Evolutionary conservation across 2,888 invertebrate genomes (phyloP).

Genomic region (Microctonus aethiopoides): DNA sequence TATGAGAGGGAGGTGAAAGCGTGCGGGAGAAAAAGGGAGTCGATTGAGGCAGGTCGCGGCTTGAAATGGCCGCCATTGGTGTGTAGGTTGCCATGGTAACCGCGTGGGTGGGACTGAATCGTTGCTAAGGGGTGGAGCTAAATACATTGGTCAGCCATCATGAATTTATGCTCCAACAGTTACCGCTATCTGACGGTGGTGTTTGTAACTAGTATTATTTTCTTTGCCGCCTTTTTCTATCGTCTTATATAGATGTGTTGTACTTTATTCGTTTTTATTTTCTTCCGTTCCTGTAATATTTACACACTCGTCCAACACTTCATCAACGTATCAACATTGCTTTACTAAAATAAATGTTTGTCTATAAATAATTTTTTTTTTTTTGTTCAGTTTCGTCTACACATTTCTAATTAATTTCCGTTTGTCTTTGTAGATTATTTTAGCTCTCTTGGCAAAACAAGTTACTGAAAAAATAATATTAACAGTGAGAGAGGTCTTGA

Average conservation of each 20-base stretch:
- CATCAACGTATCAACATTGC: background rate
- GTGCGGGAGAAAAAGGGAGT: constrained; percentile 37
- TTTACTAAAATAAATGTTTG: background rate
- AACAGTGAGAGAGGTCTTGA: background rate
- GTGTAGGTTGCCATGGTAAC: constrained; percentile 55
- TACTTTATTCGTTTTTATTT: background rate
- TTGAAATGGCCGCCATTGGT: constrained; percentile 56
- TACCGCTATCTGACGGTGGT: constrained; percentile 54
- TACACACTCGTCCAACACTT: background rate
- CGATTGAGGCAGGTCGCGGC: constrained; percentile 60
- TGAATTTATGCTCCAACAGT: constrained; percentile 51
- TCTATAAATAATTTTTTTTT: background rate
- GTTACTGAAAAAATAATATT: background rate
- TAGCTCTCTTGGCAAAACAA: background rate
- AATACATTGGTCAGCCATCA: constrained; percentile 55
- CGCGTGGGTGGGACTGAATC: constrained; percentile 36
- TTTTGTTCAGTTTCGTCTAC: too few relatives aligned
- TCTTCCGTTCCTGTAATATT: background rate
- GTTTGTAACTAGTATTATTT: constrained; percentile 7
- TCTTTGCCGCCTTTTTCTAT: constrained; percentile 14
- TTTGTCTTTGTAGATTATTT: background rate
- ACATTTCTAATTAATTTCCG: background rate
- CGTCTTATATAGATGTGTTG: background rate
- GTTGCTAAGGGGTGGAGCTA: constrained; percentile 54
- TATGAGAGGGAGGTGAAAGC: background rate